Conservation (phyloP, 2,888 invertebrate species). For the Caenorhabditis becei region DNA sequence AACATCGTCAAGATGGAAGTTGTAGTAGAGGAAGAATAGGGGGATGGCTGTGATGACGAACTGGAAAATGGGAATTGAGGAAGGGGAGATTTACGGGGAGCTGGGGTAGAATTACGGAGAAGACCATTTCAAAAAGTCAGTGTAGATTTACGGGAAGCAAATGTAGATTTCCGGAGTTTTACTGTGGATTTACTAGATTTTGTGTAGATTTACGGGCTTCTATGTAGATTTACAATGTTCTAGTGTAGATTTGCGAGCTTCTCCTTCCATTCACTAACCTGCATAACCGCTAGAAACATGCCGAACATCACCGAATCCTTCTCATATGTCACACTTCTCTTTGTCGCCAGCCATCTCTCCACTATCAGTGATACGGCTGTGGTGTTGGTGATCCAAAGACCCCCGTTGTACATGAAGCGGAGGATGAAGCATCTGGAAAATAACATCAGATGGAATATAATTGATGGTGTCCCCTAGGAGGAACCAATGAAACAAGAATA, state of each 20-base stretch:
- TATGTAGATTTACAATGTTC: too few relatives aligned
- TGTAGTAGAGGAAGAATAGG: slow-evolving; percentile 31
- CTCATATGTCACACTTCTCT: slow-evolving; percentile 47
- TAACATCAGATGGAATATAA: neutral
- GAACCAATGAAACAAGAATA: too few relatives aligned
- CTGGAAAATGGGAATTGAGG: slow-evolving; percentile 13
- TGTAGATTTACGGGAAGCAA: too few relatives aligned
- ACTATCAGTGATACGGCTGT: slow-evolving; percentile 44
- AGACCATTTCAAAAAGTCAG: too few relatives aligned
- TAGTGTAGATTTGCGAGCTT: too few relatives aligned
- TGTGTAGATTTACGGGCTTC: too few relatives aligned
- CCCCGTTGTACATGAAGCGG: slow-evolving; percentile 55
- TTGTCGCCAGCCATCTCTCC: slow-evolving; percentile 49
- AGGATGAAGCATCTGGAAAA: slow-evolving; percentile 44
- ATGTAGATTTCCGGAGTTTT: too few relatives aligned
- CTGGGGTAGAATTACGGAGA: too few relatives aligned
- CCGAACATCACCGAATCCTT: slow-evolving; percentile 25
- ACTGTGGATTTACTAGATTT: too few relatives aligned
- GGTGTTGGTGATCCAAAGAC: slow-evolving; percentile 52
- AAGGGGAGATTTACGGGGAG: neutral
- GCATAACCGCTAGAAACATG: slow-evolving; percentile 20
- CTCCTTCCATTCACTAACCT: too few relatives aligned
- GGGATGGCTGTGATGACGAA: slow-evolving; percentile 26
- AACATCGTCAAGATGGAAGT: slow-evolving; percentile 14
- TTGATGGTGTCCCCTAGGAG: neutral